Evolutionary conservation across 2,888 invertebrate species (phyloP), one percentile per base, ranked within the genome.

Genomic region (Poecilobothrus nobilitatus): DNA sequence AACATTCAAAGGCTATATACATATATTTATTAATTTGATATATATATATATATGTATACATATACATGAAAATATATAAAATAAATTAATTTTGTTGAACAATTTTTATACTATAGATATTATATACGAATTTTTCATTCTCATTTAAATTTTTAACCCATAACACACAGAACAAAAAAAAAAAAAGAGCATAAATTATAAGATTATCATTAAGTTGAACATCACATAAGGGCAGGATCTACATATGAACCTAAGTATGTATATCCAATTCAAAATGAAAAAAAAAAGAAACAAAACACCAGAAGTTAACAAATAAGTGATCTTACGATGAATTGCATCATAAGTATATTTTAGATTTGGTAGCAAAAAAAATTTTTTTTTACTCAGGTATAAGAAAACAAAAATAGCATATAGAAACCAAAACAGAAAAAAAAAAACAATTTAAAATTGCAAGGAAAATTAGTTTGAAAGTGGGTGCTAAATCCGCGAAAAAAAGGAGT

Each of bases 381-480:
- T 15, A 53, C 53, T 53, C 6, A 18, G 53, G 6, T 53, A 53
- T n/a, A 18, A 12, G 53, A 53, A 53, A 53, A 15, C 6, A 44
- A 44, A 15, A 44, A 44, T n/a, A n/a, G 12, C 44, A 44, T 10
- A 15, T 3, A 44, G 12, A 44, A 15, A 9, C 12, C 44, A 44
- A 44, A 34, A 44, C 44, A 44, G 12, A 44, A 44, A 9, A 44
- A 15, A 37, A 37, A 37, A 37, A n/a, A 27, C 27, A 27, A 27
- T 27, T 27, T 53, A 53, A 53, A 53, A 18, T 53, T 53, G 18
- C 37, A 37, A 37, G 37, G 10, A 37, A 37, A 53, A 53, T 53
- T n/a, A 53, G n/a, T n/a, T 53, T 53, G 37, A 37, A 37, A 37
- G 53, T 53, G 53, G 53, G 53, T 53, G 53, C 53, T 53, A 53